Evolutionary conservation across 2,888 invertebrate species (phyloP), one percentile per base, ranked within the genome.

Genomic region (Ectropis crepuscularia): DNA sequence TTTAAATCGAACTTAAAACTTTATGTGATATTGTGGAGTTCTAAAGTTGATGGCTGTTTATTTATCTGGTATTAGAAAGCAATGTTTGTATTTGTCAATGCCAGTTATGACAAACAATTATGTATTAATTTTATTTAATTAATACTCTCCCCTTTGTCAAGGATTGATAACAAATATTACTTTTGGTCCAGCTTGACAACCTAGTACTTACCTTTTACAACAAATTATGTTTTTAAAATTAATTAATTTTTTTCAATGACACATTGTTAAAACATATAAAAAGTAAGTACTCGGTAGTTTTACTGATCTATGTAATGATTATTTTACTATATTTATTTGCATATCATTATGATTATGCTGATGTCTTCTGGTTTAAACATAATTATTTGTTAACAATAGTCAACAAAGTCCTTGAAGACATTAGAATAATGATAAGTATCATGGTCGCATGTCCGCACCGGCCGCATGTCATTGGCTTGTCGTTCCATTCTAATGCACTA

Each of bases 381-480:
- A 16, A 43, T 6, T 11, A 6, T 38, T 16, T 45, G 1, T 46
- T 11, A 45, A 9, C 28, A 43, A 37, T 39, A 38, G 46, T 53
- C 0, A 42, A n/a, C 2, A 28, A 42, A 28, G 11, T 8, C 41
- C 68, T 70, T 51, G 62, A 74, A 71, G 75, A 74, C 71, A 74
- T 70, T 77, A 70, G 80, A 70, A 71, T 70, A 37, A 58, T 51
- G 39, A 38, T 37, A 62, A 53, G 57, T 69, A 60, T 69, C 65
- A 64, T 60, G 69, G 53, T 61, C 55, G 85, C 84, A 83, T 83
- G 65, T 50, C 65, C 71, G 77, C 78, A 79, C 76, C 70, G 65
- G 79, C 81, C 68, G 84, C 82, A 85, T 85, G 87, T 68, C 80
- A 80, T 80, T 73, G 70, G 89, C 89, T 89, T 88, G 70, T 80